Base-by-base conservation (phyloP, 2,888 invertebrate species). In the Tenthredo scrophulariae region DNA sequence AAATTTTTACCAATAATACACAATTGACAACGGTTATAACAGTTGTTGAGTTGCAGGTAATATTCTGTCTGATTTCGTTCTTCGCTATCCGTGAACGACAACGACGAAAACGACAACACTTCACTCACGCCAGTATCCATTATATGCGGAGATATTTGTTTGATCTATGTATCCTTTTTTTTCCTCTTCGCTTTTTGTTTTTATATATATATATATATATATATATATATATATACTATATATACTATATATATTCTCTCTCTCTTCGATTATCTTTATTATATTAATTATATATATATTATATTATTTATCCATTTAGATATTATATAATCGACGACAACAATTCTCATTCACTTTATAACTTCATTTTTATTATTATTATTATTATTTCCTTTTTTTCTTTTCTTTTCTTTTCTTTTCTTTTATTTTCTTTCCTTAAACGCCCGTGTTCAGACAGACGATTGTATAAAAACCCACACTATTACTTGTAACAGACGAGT, bases 51-150 rank as follows among this genome's bases (percentile, higher is more conserved):
- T 22, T 13, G 22, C 10, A 46, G 43, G 26, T 50, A 18, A 29
- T 80, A 18, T 62, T 58, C 62, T 40, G 80, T 62, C 58, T 80
- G 62, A 62, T 80, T 80, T 58, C 80, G 62, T 86, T 84, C 84
- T 46, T 74, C 65, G 67, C 84, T 75, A 50, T 54, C n/a, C 54
- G 79, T 84, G 29, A 40, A 75, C 37, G 18, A 84, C 26, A 29
- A 85, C 33, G 46, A 82, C 37, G 26, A 84, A 13, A 33, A 72
- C 84, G 26, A 40, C 85, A 86, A 87, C 89, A 84, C 85, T 72
- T 85, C 87, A 87, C 89, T 88, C 88, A 87, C 90, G 86, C 86
- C 87, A 90, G 90, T 89, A 90, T 90, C 88, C 90, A 90, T 90
- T 87, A 90, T 90, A 89, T 87, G 88, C 87, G 65, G 43, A 67